Evolutionary conservation across 2,888 invertebrate genomes (phyloP).

Genomic region (Limnephilus marmoratus): DNA sequence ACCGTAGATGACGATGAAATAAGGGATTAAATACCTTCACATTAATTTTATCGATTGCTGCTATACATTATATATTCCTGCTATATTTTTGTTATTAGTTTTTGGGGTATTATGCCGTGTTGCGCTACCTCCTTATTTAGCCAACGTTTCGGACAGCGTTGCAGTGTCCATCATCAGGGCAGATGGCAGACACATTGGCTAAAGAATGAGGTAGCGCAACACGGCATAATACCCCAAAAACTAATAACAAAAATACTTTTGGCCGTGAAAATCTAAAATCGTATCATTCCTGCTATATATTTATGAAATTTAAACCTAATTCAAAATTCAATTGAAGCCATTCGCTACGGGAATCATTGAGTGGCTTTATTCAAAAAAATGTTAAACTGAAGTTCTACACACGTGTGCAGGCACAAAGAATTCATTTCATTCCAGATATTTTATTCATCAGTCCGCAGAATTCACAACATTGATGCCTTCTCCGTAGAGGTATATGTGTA

Average conservation of each 20-base stretch:
- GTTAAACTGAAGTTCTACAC: too few relatives aligned
- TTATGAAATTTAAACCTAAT: neutral
- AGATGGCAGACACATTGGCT: too few relatives aligned
- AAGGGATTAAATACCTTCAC: neutral
- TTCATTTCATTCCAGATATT: constrained; percentile 3
- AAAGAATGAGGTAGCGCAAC: too few relatives aligned
- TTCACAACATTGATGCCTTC: constrained; percentile 15
- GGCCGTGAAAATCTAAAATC: too few relatives aligned
- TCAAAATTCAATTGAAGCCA: constrained; percentile 14
- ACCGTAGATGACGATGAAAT: neutral
- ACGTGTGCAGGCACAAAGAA: neutral
- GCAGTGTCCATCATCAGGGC: too few relatives aligned
- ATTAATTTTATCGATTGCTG: too few relatives aligned
- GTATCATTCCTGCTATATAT: neutral
- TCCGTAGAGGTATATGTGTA: neutral
- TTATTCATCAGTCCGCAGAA: constrained; percentile 37
- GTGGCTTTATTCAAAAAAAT: neutral
- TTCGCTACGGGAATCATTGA: neutral
- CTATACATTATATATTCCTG: neutral
- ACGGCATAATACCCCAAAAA: too few relatives aligned
- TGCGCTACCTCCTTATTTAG: too few relatives aligned
- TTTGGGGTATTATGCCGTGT: too few relatives aligned
- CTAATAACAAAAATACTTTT: too few relatives aligned
- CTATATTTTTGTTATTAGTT: too few relatives aligned
- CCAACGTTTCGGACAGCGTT: too few relatives aligned